These are phyloP conservation scores for Ethmia dodecea DNA, from an alignment of 2,888 invertebrate genomes.

Conservation along the genomic window DNA sequence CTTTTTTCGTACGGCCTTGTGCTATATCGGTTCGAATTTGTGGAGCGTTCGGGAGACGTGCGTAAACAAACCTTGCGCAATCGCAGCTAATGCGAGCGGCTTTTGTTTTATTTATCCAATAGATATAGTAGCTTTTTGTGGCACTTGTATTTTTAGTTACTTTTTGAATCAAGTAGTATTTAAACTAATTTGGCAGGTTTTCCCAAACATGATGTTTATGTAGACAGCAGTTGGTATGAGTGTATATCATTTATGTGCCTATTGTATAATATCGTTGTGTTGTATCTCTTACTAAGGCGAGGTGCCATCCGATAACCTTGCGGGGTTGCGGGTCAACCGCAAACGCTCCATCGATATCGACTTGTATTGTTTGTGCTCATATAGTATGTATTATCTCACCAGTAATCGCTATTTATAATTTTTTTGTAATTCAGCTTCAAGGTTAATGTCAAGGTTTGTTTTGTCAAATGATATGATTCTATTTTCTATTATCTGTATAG, in stretches of 20 bases:
- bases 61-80: slow-evolving; percentile 69
- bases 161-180: background rate
- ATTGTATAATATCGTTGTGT: background rate
- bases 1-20: slow-evolving; percentile 66
- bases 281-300: background rate
- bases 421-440: too few relatives aligned
- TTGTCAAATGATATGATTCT: too few relatives aligned
- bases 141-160: background rate
- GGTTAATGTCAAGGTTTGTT: too few relatives aligned
- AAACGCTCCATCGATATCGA: slow-evolving; percentile 1
- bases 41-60: slow-evolving; percentile 50
- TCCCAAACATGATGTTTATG: too few relatives aligned
- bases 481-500: too few relatives aligned
- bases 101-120: slow-evolving; percentile 7
- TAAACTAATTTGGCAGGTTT: too few relatives aligned
- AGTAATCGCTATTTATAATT: too few relatives aligned
- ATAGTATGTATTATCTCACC: too few relatives aligned
- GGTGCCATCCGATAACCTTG: slow-evolving; percentile 24
- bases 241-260: background rate
- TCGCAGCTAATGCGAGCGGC: slow-evolving; percentile 30
- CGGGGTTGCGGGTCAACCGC: slow-evolving; percentile 5
- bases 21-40: slow-evolving; percentile 69
- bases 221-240: background rate
- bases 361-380: background rate
- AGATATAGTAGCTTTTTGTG: too few relatives aligned